phyloP scores from a whole-genome alignment of 2,797 vertebrate species.

The Lacerta bilineata region DNA sequence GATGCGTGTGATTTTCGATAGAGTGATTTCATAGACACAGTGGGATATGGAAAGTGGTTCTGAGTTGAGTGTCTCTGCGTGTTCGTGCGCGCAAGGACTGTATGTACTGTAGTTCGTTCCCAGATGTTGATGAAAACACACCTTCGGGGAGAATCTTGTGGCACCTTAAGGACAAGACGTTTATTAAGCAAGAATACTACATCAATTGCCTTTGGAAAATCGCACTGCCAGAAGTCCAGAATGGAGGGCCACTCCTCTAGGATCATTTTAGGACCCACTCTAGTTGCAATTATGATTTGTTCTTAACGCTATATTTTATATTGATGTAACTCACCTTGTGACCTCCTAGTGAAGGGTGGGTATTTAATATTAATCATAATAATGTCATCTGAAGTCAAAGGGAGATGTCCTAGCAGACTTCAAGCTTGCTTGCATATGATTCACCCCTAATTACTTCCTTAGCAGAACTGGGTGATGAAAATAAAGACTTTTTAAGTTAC shows the following conservation, averaged over 20 bases:
- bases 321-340: too few relatives aligned
- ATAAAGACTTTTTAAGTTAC: background rate
- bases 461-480: background rate
- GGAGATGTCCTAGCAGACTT: background rate
- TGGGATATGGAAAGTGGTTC: background rate
- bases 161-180: background rate
- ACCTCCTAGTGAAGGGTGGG: too few relatives aligned
- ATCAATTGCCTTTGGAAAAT: background rate
- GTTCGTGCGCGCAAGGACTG: background rate
- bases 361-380: constrained; percentile 9
- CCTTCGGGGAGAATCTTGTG: background rate
- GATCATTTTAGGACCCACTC: too few relatives aligned
- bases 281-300: too few relatives aligned
- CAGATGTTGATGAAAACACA: background rate
- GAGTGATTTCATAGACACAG: background rate
- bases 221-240: background rate
- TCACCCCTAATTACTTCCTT: constrained; percentile 4
- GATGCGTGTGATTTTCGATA: background rate
- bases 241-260: background rate
- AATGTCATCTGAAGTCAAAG: constrained; percentile 19
- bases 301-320: too few relatives aligned
- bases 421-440: constrained; percentile 1
- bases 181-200: rapidly evolving
- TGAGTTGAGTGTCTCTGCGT: background rate
- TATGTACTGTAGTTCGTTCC: background rate